A percentile compares a stretch with the other conserved stretches of the same genome.
These are phyloP conservation scores for Scylla paramamosain DNA, from an alignment of 1,140 invertebrate species.

Conservation along the genomic window DNA sequence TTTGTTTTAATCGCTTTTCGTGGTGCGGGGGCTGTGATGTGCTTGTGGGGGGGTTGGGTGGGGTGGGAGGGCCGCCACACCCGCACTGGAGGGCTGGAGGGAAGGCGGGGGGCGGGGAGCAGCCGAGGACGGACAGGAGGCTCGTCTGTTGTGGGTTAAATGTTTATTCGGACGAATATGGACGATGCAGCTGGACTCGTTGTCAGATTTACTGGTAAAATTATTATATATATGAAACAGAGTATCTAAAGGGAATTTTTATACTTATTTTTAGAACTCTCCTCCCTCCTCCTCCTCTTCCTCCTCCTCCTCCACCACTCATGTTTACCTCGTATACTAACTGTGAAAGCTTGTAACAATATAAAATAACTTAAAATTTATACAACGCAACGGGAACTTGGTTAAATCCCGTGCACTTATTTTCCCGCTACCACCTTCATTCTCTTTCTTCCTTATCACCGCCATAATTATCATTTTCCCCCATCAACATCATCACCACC, in stretches of 20 bases:
- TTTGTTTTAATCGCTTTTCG: constrained; percentile 15
- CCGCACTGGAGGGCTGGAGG: neutral
- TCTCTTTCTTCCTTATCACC: constrained; percentile 7
- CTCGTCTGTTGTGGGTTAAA: neutral
- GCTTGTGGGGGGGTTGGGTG: neutral
- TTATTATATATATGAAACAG: neutral
- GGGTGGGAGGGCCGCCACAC: neutral
- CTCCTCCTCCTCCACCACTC: neutral
- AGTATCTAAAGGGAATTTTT: neutral
- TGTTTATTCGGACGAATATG: constrained; percentile 5
- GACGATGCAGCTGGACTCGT: neutral
- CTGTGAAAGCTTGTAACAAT: too few relatives aligned
- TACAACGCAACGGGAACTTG: too few relatives aligned
- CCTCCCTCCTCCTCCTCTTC: neutral
- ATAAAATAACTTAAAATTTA: too few relatives aligned
- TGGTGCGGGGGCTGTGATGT: neutral
- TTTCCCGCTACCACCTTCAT: neutral
- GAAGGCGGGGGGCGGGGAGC: too few relatives aligned
- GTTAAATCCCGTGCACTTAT: too few relatives aligned
- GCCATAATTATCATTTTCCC: neutral
- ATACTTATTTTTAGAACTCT: neutral
- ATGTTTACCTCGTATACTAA: neutral
- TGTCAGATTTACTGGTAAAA: neutral
- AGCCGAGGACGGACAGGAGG: neutral
- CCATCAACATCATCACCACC: neutral